Evolutionary conservation across 2,113 vertebrate genomes (phyloP).

Genomic region (Gymnobelideus leadbeateri): DNA sequence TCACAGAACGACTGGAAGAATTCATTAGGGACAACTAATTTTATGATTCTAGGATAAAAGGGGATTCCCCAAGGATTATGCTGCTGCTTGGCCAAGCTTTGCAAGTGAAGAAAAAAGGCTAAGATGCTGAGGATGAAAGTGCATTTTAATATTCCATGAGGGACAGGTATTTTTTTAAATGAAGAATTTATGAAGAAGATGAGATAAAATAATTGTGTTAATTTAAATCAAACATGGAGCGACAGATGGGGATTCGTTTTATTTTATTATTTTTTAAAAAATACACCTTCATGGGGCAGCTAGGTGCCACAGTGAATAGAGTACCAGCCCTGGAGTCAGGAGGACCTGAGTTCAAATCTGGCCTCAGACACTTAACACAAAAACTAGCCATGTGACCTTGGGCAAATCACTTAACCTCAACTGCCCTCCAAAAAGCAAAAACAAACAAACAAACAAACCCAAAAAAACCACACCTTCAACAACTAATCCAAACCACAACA

Average conservation of each 20-base stretch:
- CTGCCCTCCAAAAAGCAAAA: too few relatives aligned
- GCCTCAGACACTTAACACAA: too few relatives aligned
- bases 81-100: neutral
- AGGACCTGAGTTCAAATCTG: too few relatives aligned
- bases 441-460: too few relatives aligned
- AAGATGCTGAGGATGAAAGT: neutral
- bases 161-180: slow-evolving; percentile 50
- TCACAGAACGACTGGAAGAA: neutral
- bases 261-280: neutral
- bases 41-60: neutral
- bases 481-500: neutral
- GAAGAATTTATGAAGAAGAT: slow-evolving; percentile 53
- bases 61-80: neutral
- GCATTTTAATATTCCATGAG: slow-evolving; percentile 50
- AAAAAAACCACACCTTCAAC: neutral
- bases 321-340: too few relatives aligned
- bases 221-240: neutral
- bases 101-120: neutral
- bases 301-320: too few relatives aligned
- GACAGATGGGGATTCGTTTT: neutral
- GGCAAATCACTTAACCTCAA: too few relatives aligned
- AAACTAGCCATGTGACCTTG: too few relatives aligned
- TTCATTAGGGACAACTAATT: neutral
- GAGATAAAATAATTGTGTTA: slow-evolving; percentile 9
- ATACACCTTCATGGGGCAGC: too few relatives aligned